Evolutionary conservation across 2,888 invertebrate genomes (phyloP).

Genomic region (Morpho deidamia): DNA sequence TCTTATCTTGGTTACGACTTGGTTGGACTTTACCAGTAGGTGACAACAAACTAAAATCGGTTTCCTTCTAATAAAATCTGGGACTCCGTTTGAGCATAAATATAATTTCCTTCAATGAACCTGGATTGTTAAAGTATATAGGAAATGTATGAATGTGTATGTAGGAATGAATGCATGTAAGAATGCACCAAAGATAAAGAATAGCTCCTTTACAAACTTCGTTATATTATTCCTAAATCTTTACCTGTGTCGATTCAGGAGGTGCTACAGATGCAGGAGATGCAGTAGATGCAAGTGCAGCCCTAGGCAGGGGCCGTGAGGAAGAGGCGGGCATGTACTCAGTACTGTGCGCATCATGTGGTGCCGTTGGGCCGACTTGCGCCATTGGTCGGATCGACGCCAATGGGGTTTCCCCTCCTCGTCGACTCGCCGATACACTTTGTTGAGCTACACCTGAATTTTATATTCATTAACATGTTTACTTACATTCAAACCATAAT

Average conservation of each 20-base stretch:
- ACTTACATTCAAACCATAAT: background rate
- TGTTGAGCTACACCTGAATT: conserved; percentile 60
- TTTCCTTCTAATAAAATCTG: too few relatives aligned
- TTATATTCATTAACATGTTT: background rate
- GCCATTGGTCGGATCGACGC: conserved; percentile 96
- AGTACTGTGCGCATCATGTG: conserved; percentile 78
- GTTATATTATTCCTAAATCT: too few relatives aligned
- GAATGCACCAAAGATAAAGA: too few relatives aligned
- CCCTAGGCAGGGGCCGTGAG: conserved; percentile 78
- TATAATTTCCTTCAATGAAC: too few relatives aligned
- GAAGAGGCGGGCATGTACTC: conserved; percentile 93
- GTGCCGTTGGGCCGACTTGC: conserved; percentile 89
- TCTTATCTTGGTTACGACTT: too few relatives aligned
- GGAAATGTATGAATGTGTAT: too few relatives aligned
- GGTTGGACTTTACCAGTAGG: too few relatives aligned
- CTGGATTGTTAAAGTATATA: too few relatives aligned
- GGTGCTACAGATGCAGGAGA: conserved; percentile 79
- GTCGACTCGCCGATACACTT: conserved; percentile 77
- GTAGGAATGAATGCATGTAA: too few relatives aligned
- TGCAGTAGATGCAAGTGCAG: conserved; percentile 82
- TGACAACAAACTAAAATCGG: too few relatives aligned
- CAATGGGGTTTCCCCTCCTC: conserved; percentile 88
- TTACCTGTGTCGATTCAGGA: conserved; percentile 64
- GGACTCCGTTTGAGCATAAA: too few relatives aligned
- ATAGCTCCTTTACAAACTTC: too few relatives aligned